These are phyloP conservation scores for Drosophila simulans DNA, from an alignment of 1,140 invertebrate genomes.

Conservation along the genomic window DNA sequence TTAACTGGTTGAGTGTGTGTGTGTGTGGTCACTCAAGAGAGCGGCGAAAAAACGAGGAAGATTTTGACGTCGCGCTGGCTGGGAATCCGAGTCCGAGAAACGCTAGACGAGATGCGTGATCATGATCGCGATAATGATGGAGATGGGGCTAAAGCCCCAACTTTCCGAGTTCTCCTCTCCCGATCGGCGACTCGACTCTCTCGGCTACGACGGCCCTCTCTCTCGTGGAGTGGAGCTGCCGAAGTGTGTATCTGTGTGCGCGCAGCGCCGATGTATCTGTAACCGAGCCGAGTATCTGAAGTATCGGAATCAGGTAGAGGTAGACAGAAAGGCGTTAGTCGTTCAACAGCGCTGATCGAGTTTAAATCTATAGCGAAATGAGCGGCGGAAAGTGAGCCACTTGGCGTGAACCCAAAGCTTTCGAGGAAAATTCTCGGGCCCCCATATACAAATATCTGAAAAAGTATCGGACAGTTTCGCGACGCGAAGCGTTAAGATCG, in stretches of 20 bases:
- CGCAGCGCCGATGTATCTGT: neutral
- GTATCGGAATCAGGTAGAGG: constrained; percentile 84
- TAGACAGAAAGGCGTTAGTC: constrained; percentile 85
- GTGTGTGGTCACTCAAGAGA: constrained; percentile 36
- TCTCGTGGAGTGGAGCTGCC: constrained; percentile 3
- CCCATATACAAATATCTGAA: neutral
- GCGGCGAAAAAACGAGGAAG: constrained; percentile 28
- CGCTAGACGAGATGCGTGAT: constrained; percentile 49
- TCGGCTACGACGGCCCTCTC: neutral
- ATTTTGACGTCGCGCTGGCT: constrained; percentile 54
- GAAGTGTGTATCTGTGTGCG: constrained; percentile 23
- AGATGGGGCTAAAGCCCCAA: constrained; percentile 42
- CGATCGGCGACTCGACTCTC: neutral
- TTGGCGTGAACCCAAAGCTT: constrained; percentile 35
- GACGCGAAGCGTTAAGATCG: constrained; percentile 3
- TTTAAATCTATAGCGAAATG: constrained; percentile 74
- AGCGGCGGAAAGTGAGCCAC: constrained; percentile 50
- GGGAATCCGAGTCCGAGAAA: constrained; percentile 39
- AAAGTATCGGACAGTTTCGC: constrained; percentile 14
- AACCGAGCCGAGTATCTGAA: constrained; percentile 49
- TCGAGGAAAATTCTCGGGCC: constrained; percentile 29
- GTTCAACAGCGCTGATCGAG: constrained; percentile 84
- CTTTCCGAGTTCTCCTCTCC: constrained; percentile 14
- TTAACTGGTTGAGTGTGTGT: constrained; percentile 31
- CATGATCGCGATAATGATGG: constrained; percentile 44